phyloP scores from a whole-genome alignment of 2,113 vertebrate genomes.

The Cercopithecus mona region DNA sequence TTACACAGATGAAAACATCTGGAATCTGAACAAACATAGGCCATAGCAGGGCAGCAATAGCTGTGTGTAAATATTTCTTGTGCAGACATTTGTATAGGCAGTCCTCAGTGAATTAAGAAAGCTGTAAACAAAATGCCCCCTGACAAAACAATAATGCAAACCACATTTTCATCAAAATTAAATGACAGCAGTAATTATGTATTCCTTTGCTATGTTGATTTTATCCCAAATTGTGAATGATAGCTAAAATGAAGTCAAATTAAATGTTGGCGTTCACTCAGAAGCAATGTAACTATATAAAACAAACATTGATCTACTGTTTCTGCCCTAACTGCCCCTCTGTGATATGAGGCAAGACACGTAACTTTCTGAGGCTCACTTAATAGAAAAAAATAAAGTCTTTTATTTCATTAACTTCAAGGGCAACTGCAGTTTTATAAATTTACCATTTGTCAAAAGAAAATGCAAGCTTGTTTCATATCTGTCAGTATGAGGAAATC shows the following conservation, averaged over 20 bases:
- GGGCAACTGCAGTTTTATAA: background rate
- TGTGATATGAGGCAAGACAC: background rate
- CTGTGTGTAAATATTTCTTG: background rate
- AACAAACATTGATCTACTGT: rapidly evolving
- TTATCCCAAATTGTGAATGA: background rate
- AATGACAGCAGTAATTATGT: background rate
- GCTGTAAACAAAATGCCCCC: background rate
- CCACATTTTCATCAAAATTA: conserved; percentile 18
- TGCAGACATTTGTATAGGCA: background rate
- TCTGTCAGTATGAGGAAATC: background rate
- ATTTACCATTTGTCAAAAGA: background rate
- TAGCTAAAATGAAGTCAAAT: background rate
- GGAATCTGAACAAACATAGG: background rate
- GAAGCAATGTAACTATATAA: background rate
- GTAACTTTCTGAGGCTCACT: background rate
- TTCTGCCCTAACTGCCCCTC: background rate
- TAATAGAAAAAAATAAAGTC: background rate
- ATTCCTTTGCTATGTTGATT: background rate
- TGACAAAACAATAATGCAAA: background rate
- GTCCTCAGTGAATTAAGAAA: background rate
- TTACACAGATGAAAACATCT: background rate
- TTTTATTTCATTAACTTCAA: background rate
- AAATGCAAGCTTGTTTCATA: background rate
- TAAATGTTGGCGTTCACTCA: background rate
- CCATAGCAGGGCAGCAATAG: rapidly evolving